Percentiles rank a stretch among this genome's conserved stretches.
These are phyloP conservation scores for Liparis tanakae DNA, from an alignment of 2,797 vertebrate genomes.

Conservation along the genomic window DNA sequence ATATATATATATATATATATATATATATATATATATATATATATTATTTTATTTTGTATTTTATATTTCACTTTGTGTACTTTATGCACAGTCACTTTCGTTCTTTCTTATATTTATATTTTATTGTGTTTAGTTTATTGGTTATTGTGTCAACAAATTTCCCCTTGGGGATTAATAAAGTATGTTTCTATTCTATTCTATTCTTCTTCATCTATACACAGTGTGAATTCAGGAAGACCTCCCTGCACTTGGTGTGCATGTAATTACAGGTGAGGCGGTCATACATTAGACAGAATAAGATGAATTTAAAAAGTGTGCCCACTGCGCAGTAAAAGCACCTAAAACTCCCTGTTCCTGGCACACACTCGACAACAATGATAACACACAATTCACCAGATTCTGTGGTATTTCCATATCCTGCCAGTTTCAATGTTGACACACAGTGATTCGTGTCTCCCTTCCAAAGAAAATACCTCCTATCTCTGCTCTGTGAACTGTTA, in stretches of 20 bases:
- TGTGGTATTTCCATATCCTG: slow-evolving; percentile 49
- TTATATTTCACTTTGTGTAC: too few relatives aligned
- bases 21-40: too few relatives aligned
- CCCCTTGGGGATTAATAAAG: too few relatives aligned
- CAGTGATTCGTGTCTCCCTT: slow-evolving; percentile 43
- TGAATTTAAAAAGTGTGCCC: slow-evolving; percentile 25
- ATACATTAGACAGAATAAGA: background rate
- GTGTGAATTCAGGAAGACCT: background rate
- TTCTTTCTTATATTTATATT: too few relatives aligned
- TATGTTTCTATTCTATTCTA: too few relatives aligned
- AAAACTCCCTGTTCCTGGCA: slow-evolving; percentile 36
- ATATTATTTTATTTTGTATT: too few relatives aligned
- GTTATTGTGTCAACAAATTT: too few relatives aligned
- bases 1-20: too few relatives aligned
- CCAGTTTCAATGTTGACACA: slow-evolving; percentile 53
- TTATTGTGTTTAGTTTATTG: too few relatives aligned
- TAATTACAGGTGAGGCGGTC: slow-evolving; percentile 3
- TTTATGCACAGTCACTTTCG: too few relatives aligned
- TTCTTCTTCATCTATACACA: too few relatives aligned
- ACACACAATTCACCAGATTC: slow-evolving; percentile 35
- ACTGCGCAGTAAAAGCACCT: slow-evolving; percentile 36
- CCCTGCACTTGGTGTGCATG: background rate
- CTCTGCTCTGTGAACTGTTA: slow-evolving; percentile 23
- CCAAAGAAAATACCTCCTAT: slow-evolving; percentile 51
- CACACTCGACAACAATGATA: slow-evolving; percentile 12